Evolutionary conservation across 2,113 vertebrate genomes (phyloP).

Genomic region (Glaucomys volans): DNA sequence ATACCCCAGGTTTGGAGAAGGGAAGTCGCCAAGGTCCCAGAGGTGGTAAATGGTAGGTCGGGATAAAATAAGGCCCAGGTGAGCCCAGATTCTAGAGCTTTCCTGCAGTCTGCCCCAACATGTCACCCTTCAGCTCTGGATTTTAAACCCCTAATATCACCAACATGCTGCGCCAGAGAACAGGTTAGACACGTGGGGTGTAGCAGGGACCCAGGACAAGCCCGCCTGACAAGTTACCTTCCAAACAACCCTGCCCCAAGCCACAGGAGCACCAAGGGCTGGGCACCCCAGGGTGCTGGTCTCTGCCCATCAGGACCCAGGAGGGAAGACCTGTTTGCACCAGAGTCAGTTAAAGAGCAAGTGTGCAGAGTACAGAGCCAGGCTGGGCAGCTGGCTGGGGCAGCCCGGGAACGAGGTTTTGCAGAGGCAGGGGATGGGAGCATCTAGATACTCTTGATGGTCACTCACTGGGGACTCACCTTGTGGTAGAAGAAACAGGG

Average conservation of each 20-base stretch:
- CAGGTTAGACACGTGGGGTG: accelerated
- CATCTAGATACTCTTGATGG: accelerated
- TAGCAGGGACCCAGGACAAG: neutral
- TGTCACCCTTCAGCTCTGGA: neutral
- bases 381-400: neutral
- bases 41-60: accelerated
- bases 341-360: neutral
- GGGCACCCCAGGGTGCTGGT: neutral
- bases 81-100: neutral
- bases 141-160: neutral
- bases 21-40: neutral
- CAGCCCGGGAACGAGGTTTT: neutral
- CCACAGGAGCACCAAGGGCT: too few species aligned
- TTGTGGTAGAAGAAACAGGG: too few species aligned
- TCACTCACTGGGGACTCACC: neutral
- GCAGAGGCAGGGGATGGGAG: neutral
- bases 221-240: neutral
- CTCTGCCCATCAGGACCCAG: too few species aligned
- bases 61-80: neutral
- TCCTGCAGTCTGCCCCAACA: neutral
- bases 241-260: neutral
- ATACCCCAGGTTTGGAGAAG: neutral
- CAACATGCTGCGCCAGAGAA: neutral
- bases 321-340: accelerated
- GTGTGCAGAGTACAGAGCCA: neutral